phyloP scores from a whole-genome alignment of 2,888 invertebrate species.

The Drosophila aldrichi region DNA sequence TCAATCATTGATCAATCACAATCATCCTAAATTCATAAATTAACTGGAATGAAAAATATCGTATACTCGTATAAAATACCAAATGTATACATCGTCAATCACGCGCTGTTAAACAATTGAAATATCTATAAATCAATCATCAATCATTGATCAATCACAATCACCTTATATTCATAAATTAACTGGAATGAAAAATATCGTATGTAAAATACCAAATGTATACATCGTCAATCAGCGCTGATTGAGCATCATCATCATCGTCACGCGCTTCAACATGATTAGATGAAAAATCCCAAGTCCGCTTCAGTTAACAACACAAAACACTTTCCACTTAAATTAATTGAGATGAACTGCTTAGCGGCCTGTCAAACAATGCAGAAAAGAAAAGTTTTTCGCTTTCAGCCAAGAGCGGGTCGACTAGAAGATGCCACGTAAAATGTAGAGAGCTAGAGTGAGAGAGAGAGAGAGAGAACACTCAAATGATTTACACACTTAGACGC shows the following conservation, averaged over 20 bases:
- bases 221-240: not conserved
- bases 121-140: not conserved
- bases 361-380: not conserved
- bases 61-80: too few species aligned
- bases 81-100: too few species aligned
- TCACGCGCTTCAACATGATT: not conserved
- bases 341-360: slow-evolving; percentile 15
- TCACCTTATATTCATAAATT: not conserved
- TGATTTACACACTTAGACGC: not conserved
- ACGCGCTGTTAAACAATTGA: too few species aligned
- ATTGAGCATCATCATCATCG: not conserved
- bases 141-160: not conserved
- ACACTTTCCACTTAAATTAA: slow-evolving; percentile 14
- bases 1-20: slow-evolving; percentile 2
- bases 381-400: not conserved
- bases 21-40: not conserved
- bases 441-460: not conserved
- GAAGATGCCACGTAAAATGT: slow-evolving; percentile 9
- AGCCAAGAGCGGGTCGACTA: not conserved
- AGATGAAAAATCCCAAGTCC: not conserved
- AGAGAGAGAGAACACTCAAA: not conserved
- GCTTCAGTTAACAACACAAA: slow-evolving; percentile 7
- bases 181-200: too few species aligned
- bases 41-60: too few species aligned
- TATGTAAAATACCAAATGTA: not conserved